phyloP scores from a whole-genome alignment of 2,797 vertebrate genomes.

The Cryptoprocta ferox region DNA sequence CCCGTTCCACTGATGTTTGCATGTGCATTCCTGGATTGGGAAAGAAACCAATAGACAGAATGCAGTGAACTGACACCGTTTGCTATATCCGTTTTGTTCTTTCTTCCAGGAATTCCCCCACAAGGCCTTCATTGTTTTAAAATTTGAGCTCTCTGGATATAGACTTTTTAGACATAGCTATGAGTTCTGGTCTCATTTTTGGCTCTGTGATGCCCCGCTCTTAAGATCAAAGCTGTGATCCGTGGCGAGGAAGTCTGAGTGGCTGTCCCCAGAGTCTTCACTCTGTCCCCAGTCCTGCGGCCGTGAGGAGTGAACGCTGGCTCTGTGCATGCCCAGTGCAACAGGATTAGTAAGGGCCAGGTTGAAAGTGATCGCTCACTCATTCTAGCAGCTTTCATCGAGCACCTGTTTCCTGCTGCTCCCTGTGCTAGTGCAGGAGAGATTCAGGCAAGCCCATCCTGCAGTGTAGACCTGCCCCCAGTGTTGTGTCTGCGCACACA shows the following conservation, averaged over 20 bases:
- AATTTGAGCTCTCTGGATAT: neutral
- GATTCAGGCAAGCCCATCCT: neutral
- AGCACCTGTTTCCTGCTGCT: neutral
- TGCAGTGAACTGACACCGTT: fast-evolving
- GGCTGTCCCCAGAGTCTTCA: fast-evolving
- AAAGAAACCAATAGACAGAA: fast-evolving
- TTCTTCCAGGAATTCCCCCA: neutral
- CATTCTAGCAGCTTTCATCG: neutral
- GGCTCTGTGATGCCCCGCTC: neutral
- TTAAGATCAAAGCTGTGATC: neutral
- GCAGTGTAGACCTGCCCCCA: fast-evolving
- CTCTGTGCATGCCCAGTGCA: too few relatives aligned
- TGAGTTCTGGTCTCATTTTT: neutral
- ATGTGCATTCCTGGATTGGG: neutral
- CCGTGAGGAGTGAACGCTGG: too few relatives aligned
- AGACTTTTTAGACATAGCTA: neutral
- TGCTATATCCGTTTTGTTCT: fast-evolving
- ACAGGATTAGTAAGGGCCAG: neutral
- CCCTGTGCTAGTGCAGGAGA: fast-evolving
- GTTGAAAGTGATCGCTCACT: too few relatives aligned
- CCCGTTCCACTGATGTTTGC: too few relatives aligned
- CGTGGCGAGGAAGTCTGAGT: neutral
- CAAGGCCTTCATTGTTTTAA: neutral
- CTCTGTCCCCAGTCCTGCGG: neutral
- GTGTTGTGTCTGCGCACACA: neutral